Base-by-base conservation (phyloP, 2,113 vertebrate species). In the Chroicocephalus ridibundus region DNA sequence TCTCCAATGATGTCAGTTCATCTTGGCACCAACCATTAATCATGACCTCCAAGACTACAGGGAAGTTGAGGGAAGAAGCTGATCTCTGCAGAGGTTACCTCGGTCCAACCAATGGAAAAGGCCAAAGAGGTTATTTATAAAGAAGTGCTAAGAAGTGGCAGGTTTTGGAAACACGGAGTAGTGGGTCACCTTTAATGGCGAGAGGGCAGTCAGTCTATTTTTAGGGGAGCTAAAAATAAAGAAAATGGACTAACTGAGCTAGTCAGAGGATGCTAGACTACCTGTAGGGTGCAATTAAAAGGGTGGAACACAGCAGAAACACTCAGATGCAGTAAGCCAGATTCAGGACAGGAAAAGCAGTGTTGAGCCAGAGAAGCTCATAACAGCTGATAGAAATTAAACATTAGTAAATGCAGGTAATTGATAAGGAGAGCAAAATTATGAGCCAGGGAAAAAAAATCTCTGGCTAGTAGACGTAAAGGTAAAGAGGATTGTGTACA, bases 201-300 rank as follows among this genome's bases (percentile, higher is more conserved):
- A 88, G 58, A 94, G 46, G 82, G 71, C 86, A 92, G 82, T 49
- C 61, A 79, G 52, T 54, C 34, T 96, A 88, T 96, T 91, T 96
- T 94, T 85, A 93, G 58, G 34, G 13, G 29, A 95, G 92, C 52
- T 91, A 94, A 96, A 96, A 96, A 95, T 93, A 94, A 82, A 82
- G 70, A 76, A 96, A 95, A 90, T 72, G 57, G 81, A 89, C 69
- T 71, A 65, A 52, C 72, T 95, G 86, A 94, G 91, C 36, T 46
- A 85, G 86, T 76, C 84, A 72, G 75, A 93, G 84, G 75, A 91
- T 87, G 78, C 42, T 82, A 82, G 78, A 76, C 94, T 87, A 94
- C 84, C 74, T 94, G 54, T 93, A 68, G 66, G 57, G 58, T 96
- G 36, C 75, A 95, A 91, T 93, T 89, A 88, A 61, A 93, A 91